Conservation (phyloP, 2,113 vertebrate genomes). For the Charina bottae region DNA sequence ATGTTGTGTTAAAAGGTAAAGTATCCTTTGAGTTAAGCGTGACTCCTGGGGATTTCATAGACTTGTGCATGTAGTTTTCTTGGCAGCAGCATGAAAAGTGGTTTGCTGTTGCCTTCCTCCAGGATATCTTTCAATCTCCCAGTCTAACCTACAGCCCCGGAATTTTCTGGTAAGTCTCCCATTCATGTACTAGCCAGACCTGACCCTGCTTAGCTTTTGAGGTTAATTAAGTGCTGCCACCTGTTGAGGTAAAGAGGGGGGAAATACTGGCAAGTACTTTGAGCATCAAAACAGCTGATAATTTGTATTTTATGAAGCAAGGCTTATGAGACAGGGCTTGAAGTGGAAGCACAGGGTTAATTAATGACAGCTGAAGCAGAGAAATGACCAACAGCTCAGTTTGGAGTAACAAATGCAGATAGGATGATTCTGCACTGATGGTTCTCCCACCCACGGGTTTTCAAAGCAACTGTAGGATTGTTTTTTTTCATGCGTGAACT, state of each 20-base stretch:
- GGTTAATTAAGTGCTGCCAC: background rate
- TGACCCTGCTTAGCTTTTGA: background rate
- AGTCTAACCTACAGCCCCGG: background rate
- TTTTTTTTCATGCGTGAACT: background rate
- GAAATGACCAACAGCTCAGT: background rate
- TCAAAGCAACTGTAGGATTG: background rate
- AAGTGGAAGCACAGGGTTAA: background rate
- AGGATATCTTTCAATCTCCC: background rate
- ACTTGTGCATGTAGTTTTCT: background rate
- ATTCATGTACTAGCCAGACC: background rate
- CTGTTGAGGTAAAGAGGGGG: background rate
- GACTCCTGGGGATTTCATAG: background rate
- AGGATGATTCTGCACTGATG: background rate
- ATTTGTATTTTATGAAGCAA: background rate
- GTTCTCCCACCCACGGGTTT: background rate
- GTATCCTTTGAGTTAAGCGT: background rate
- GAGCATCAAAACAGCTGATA: background rate
- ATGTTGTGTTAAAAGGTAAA: background rate
- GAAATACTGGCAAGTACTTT: background rate
- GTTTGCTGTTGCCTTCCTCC: background rate
- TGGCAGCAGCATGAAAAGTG: background rate
- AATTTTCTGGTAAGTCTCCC: background rate
- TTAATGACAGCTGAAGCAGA: background rate
- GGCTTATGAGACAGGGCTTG: background rate
- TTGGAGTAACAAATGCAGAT: background rate